Evolutionary conservation across 2,888 invertebrate species (phyloP).

Genomic region (Napeogenes sylphis): DNA sequence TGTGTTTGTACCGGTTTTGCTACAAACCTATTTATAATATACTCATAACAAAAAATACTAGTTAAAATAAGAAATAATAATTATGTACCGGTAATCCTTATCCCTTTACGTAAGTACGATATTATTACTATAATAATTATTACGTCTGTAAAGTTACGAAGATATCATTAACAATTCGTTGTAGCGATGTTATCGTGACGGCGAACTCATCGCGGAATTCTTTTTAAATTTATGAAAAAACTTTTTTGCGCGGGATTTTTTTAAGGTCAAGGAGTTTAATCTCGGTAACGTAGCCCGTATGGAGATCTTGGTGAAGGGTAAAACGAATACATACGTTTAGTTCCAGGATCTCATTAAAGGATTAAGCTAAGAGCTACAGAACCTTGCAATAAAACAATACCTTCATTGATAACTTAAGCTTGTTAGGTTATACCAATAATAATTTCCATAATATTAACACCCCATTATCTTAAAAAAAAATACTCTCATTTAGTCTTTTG

Average conservation of each 20-base stretch:
- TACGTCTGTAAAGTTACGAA: constrained; percentile 44
- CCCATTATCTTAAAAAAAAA: too few relatives aligned
- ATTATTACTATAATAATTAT: constrained; percentile 39
- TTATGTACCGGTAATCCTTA: too few relatives aligned
- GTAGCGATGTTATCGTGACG: constrained; percentile 48
- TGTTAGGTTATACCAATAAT: too few relatives aligned
- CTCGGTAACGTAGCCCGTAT: constrained; percentile 1
- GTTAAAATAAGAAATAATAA: too few relatives aligned
- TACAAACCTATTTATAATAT: background rate
- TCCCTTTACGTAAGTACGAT: too few relatives aligned
- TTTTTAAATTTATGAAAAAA: constrained; percentile 65
- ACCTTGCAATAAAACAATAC: background rate
- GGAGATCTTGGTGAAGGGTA: background rate
- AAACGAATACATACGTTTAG: background rate
- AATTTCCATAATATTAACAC: too few relatives aligned
- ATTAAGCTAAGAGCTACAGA: background rate
- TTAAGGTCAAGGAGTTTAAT: constrained; percentile 57
- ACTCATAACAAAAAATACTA: too few relatives aligned
- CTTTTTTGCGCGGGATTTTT: constrained; percentile 49
- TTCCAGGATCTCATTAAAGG: background rate
- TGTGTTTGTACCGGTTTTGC: constrained; percentile 15
- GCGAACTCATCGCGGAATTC: constrained; percentile 57
- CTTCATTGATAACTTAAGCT: background rate
- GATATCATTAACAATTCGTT: constrained; percentile 68
- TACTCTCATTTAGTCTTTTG: too few relatives aligned